These are phyloP conservation scores for Panthera tigris DNA, from an alignment of 2,113 vertebrate genomes.

Conservation along the genomic window DNA sequence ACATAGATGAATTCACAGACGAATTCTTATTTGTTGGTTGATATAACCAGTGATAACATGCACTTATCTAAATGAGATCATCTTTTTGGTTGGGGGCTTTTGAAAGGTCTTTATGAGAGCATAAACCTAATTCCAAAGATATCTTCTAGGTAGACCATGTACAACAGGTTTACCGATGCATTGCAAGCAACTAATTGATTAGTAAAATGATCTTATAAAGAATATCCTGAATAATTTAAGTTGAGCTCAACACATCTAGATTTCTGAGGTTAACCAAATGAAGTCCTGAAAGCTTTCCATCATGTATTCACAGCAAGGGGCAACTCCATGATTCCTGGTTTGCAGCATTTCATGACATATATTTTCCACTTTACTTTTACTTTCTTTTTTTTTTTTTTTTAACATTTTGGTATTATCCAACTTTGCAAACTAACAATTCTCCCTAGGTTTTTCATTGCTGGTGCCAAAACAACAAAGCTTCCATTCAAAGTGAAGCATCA, in stretches of 20 bases:
- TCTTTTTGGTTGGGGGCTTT: accelerated
- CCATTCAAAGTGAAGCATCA: slow-evolving; percentile 48
- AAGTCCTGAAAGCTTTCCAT: background rate
- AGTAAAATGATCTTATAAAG: background rate
- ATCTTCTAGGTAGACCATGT: background rate
- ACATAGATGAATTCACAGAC: background rate
- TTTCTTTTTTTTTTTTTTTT: background rate
- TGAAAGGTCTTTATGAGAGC: background rate
- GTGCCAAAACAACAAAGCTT: slow-evolving; percentile 57
- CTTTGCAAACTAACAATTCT: slow-evolving; percentile 46
- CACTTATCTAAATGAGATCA: background rate
- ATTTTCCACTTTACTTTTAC: background rate
- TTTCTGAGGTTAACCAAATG: background rate
- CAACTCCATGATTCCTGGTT: background rate
- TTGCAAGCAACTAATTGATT: background rate
- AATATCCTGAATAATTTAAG: background rate
- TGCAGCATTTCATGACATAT: background rate
- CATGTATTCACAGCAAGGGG: too few relatives aligned
- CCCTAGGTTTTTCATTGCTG: slow-evolving; percentile 29
- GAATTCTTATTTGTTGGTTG: background rate
- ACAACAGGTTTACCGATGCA: background rate
- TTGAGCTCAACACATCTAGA: background rate
- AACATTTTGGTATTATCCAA: background rate
- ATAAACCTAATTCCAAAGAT: background rate
- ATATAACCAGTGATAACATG: background rate